A percentile compares a stretch with the other conserved stretches of the same genome.
Conservation (phyloP, 2,888 invertebrate genomes). For the Gymnocheta viridis region DNA sequence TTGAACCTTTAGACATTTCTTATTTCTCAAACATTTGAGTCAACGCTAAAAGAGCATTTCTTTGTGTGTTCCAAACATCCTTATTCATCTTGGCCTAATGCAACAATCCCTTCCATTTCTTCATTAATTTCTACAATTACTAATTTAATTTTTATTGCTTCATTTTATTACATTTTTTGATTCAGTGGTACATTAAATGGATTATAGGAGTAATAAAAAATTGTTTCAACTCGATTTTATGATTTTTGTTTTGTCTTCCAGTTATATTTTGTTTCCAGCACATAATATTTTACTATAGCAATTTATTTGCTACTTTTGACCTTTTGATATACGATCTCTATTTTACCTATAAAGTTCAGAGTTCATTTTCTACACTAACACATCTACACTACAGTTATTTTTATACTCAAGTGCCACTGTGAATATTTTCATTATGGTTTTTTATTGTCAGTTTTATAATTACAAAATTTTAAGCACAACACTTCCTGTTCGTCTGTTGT, state of each 20-base stretch:
- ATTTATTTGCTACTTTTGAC: constrained; percentile 18
- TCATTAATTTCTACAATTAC: neutral
- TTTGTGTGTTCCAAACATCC: too few species aligned
- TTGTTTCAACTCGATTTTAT: neutral
- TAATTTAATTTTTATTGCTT: constrained; percentile 4
- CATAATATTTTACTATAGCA: neutral
- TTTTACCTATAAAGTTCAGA: constrained; percentile 20
- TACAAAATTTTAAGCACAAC: constrained; percentile 43
- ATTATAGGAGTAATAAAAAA: neutral
- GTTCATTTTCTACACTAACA: neutral
- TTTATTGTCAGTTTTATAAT: constrained; percentile 51
- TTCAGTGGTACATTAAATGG: neutral
- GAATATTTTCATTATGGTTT: neutral
- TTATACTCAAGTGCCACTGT: neutral
- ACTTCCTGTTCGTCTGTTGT: constrained; percentile 65
- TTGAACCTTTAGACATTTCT: too few species aligned
- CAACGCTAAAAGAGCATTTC: too few species aligned
- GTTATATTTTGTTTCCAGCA: neutral
- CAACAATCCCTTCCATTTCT: neutral
- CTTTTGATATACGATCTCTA: constrained; percentile 37
- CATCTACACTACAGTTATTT: neutral
- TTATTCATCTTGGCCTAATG: neutral
- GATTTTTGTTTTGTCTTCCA: constrained; percentile 11
- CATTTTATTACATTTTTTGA: neutral
- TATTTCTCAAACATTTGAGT: too few species aligned